Conservation (phyloP, 2,797 vertebrate genomes). For the Perodicticus potto region DNA sequence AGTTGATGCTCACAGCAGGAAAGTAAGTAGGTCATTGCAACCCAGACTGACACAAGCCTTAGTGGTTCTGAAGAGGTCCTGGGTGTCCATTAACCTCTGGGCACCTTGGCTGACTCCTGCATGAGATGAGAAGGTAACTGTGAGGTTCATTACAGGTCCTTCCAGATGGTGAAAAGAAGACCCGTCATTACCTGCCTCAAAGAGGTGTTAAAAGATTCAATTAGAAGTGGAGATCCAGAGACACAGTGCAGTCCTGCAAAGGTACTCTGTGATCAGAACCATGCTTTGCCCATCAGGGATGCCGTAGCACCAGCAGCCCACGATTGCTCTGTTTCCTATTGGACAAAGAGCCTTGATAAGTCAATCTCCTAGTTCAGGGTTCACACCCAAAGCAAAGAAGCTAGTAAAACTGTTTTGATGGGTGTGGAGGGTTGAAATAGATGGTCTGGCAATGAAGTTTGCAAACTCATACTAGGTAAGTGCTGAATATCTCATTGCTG, state of each 20-base stretch:
- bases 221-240: neutral
- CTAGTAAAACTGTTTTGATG: neutral
- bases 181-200: neutral
- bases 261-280: neutral
- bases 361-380: neutral
- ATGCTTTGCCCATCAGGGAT: rapidly evolving
- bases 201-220: neutral
- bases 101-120: neutral
- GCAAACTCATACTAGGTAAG: too few relatives aligned
- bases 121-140: neutral
- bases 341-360: neutral
- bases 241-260: rapidly evolving
- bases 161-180: neutral
- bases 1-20: neutral
- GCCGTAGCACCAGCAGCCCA: neutral
- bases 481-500: too few relatives aligned
- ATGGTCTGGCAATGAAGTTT: too few relatives aligned
- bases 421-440: neutral
- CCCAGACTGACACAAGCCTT: neutral
- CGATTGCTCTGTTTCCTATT: neutral
- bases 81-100: neutral
- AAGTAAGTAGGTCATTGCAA: conserved; percentile 19
- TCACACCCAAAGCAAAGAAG: neutral
- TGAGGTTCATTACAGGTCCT: neutral
- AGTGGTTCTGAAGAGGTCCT: neutral